phyloP scores from a whole-genome alignment of 2,797 vertebrate genomes.

The Semotilus atromaculatus region DNA sequence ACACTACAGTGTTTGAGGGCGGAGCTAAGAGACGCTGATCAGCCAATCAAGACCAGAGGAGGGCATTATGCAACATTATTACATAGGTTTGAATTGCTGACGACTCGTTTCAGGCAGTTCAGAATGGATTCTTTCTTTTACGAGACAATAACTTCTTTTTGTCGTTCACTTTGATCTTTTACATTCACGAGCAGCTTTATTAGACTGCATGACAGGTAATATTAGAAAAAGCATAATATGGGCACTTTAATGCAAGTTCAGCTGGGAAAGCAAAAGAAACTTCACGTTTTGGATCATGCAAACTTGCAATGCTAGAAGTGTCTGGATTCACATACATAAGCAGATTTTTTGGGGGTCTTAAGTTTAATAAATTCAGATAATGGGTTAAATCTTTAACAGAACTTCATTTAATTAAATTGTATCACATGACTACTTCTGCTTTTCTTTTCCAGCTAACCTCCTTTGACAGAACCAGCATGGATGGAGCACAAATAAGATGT shows the following conservation, averaged over 20 bases:
- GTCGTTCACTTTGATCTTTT: neutral
- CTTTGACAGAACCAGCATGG: constrained; percentile 90
- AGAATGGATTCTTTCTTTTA: neutral
- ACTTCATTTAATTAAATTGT: neutral
- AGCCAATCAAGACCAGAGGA: neutral
- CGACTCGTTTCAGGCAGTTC: neutral
- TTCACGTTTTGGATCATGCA: neutral
- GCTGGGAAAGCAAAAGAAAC: neutral
- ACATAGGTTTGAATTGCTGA: neutral
- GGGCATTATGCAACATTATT: neutral
- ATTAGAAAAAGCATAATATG: neutral
- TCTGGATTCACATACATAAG: neutral
- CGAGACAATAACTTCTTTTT: neutral
- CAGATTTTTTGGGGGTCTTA: neutral
- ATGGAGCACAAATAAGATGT: constrained; percentile 96
- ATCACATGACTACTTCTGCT: constrained; percentile 18
- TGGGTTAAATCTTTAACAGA: neutral
- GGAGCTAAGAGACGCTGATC: too few species aligned
- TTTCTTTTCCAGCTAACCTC: constrained; percentile 86
- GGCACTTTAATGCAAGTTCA: neutral
- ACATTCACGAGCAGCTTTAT: neutral
- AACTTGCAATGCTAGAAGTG: neutral
- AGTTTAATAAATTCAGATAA: neutral
- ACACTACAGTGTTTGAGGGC: too few species aligned
- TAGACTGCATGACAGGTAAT: neutral